Conservation (phyloP, 2,888 invertebrate genomes). For the Eulithis testata region DNA sequence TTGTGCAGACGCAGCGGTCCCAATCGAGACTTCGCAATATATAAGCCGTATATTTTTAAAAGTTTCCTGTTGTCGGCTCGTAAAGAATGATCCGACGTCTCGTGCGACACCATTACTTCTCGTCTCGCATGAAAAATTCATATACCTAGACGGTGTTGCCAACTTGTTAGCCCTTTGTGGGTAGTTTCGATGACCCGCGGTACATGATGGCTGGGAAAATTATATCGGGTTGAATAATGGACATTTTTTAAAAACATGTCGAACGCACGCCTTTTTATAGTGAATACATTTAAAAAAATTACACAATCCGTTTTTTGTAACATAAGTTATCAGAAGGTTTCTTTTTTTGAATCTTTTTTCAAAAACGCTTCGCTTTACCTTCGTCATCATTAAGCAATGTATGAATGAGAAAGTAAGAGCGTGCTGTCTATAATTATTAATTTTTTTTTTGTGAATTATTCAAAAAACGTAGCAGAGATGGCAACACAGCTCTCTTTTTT, state of each 20-base stretch:
- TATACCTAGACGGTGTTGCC: constrained; percentile 48
- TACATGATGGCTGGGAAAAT: constrained; percentile 1
- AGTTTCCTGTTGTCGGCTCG: constrained; percentile 75
- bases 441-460: too few species aligned
- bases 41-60: constrained; percentile 74
- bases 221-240: too few species aligned
- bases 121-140: constrained; percentile 81
- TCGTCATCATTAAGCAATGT: not conserved
- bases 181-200: constrained; percentile 18
- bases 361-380: too few species aligned
- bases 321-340: too few species aligned
- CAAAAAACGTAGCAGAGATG: constrained; percentile 6
- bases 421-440: too few species aligned
- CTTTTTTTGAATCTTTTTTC: too few species aligned
- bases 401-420: not conserved
- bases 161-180: constrained; percentile 29
- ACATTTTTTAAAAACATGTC: too few species aligned
- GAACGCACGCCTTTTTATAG: too few species aligned
- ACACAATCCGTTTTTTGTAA: too few species aligned
- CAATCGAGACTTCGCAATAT: constrained; percentile 43
- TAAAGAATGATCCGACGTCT: constrained; percentile 82
- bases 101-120: constrained; percentile 78
- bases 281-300: too few species aligned
- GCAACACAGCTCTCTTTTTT: constrained; percentile 2
- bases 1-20: constrained; percentile 32